A percentile compares a stretch with the other conserved stretches of the same genome.
Conservation (phyloP, 2,797 vertebrate genomes). For the Buphagus erythrorhynchus region DNA sequence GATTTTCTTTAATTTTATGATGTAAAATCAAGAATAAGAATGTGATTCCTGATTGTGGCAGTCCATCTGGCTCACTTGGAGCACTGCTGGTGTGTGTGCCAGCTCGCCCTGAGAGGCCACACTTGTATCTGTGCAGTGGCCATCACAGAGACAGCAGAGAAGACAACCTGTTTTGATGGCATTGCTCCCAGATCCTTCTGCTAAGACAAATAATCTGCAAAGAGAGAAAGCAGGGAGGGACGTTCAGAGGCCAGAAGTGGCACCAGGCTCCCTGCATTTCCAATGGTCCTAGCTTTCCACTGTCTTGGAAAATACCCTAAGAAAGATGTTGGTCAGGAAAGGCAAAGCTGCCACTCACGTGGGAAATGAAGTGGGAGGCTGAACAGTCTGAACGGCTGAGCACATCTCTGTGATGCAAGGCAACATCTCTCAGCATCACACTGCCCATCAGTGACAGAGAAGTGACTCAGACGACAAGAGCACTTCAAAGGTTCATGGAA, state of each 20-base stretch:
- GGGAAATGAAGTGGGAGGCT: neutral
- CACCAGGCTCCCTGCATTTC: neutral
- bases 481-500: neutral
- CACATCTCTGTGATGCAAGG: rapidly evolving
- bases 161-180: neutral
- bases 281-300: neutral
- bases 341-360: rapidly evolving
- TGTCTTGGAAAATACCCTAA: neutral
- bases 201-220: neutral
- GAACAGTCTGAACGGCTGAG: neutral
- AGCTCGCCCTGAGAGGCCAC: neutral
- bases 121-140: neutral
- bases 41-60: neutral
- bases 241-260: neutral
- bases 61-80: neutral
- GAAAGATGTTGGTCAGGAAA: neutral
- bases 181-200: neutral
- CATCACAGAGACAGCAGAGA: neutral
- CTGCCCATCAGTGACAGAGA: neutral
- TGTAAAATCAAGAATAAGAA: neutral
- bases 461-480: neutral
- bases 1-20: neutral
- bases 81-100: rapidly evolving
- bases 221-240: neutral
- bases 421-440: neutral